A percentile compares a stretch with the other conserved stretches of the same genome.
Conservation (phyloP, 2,113 vertebrate species). For the Mesembrinibis cayennensis region DNA sequence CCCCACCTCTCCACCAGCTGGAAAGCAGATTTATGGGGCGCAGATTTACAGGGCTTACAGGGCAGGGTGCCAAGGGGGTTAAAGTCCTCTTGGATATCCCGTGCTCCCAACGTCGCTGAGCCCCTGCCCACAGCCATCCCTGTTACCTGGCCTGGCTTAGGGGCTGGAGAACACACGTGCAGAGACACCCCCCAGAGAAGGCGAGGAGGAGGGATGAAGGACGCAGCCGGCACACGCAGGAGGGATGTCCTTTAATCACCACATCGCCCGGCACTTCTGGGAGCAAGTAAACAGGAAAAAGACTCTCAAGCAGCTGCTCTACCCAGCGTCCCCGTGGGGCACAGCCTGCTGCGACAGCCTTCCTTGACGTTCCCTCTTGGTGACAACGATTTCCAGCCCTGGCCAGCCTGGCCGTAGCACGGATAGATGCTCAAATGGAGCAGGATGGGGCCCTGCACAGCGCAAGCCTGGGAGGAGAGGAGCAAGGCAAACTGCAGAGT, state of each 20-base stretch:
- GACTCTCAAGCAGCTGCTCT: constrained; percentile 49
- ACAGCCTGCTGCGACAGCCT: background rate
- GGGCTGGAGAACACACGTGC: rapidly evolving
- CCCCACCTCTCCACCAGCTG: background rate
- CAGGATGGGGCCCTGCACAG: background rate
- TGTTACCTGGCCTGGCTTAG: background rate
- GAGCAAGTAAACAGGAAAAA: constrained; percentile 71
- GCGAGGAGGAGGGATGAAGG: background rate
- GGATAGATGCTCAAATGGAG: background rate
- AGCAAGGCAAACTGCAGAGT: background rate
- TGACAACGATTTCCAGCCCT: background rate
- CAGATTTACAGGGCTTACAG: background rate
- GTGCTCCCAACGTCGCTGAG: rapidly evolving
- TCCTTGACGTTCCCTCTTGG: background rate
- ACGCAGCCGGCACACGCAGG: background rate
- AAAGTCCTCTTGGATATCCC: background rate
- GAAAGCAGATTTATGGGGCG: background rate
- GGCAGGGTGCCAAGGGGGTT: background rate
- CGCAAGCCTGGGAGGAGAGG: background rate
- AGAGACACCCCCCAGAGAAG: background rate
- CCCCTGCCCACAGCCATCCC: background rate
- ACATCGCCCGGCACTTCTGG: background rate
- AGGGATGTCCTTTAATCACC: constrained; percentile 18
- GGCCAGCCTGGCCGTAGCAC: rapidly evolving
- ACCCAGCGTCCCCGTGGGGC: background rate